Evolutionary conservation across 2,888 invertebrate genomes (phyloP).

Genomic region (Meloe dianella): DNA sequence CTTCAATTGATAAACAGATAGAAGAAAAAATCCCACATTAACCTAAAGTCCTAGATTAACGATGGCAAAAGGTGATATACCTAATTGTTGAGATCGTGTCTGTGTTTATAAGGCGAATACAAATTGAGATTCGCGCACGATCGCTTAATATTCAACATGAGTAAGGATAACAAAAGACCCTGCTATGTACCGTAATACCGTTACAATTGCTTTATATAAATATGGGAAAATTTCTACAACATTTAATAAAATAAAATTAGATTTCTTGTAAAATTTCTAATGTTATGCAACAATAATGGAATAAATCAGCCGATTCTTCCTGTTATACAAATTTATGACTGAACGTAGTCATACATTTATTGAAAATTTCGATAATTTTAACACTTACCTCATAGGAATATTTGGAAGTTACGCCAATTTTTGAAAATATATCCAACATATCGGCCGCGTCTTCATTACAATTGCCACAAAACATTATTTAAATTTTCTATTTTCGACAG

Average conservation of each 20-base stretch:
- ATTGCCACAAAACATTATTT: slow-evolving; percentile 51
- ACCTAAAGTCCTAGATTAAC: slow-evolving; percentile 15
- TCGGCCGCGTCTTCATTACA: slow-evolving; percentile 51
- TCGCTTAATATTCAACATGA: slow-evolving; percentile 8
- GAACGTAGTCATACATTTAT: not conserved
- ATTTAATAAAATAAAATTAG: not conserved
- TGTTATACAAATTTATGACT: not conserved
- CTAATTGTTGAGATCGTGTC: slow-evolving; percentile 18
- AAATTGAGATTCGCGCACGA: slow-evolving; percentile 20
- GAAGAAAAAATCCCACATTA: slow-evolving; percentile 3
- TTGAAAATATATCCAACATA: slow-evolving; percentile 47
- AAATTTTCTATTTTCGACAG: not conserved
- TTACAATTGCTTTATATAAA: not conserved
- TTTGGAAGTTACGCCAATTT: slow-evolving; percentile 48
- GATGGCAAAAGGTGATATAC: slow-evolving; percentile 8
- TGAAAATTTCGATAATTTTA: slow-evolving; percentile 27
- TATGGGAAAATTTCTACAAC: not conserved
- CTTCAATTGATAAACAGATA: not conserved
- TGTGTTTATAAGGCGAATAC: slow-evolving; percentile 14
- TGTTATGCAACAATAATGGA: too few species aligned
- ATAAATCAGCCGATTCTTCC: not conserved
- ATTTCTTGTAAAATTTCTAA: too few species aligned
- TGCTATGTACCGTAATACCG: slow-evolving; percentile 4
- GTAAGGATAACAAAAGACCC: slow-evolving; percentile 11
- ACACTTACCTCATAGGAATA: slow-evolving; percentile 53